These are phyloP conservation scores for Euthynnus affinis DNA, from an alignment of 2,797 vertebrate species.

Conservation along the genomic window DNA sequence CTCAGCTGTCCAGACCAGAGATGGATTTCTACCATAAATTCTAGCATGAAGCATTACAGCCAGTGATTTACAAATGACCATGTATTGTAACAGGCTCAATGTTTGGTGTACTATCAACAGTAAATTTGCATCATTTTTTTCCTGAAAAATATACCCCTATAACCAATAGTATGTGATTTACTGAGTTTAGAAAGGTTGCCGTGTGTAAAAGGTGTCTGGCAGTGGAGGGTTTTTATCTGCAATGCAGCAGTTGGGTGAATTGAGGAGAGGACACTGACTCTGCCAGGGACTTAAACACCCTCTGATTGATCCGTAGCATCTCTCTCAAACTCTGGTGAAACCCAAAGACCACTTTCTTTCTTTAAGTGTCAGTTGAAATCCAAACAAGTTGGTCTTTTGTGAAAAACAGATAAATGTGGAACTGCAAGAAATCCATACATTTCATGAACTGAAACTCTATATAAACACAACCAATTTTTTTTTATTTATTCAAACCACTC, in stretches of 20 bases:
- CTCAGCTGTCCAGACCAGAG: background rate
- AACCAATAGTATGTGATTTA: conserved; percentile 12
- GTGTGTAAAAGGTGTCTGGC: conserved; percentile 60
- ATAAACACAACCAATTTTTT: background rate
- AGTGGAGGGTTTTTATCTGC: conserved; percentile 73
- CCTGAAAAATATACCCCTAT: background rate
- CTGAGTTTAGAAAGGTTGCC: conserved; percentile 35
- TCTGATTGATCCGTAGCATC: conserved; percentile 65
- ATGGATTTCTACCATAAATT: background rate
- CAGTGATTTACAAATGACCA: background rate
- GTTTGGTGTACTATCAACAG: background rate
- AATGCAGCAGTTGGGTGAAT: conserved; percentile 75
- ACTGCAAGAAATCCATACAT: conserved; percentile 20
- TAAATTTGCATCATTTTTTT: background rate
- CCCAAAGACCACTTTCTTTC: conserved; percentile 8
- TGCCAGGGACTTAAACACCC: conserved; percentile 65
- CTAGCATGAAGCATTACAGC: background rate
- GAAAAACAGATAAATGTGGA: background rate
- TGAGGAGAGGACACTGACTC: conserved; percentile 56
- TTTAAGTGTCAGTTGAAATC: conserved; percentile 19
- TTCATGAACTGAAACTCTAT: conserved; percentile 9
- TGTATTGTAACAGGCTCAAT: background rate
- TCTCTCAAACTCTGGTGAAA: conserved; percentile 25
- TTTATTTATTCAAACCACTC: too few species aligned
- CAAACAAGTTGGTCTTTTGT: conserved; percentile 5